Conservation (phyloP, 2,888 invertebrate genomes). For the Lepidocyrtoides sp. region DNA sequence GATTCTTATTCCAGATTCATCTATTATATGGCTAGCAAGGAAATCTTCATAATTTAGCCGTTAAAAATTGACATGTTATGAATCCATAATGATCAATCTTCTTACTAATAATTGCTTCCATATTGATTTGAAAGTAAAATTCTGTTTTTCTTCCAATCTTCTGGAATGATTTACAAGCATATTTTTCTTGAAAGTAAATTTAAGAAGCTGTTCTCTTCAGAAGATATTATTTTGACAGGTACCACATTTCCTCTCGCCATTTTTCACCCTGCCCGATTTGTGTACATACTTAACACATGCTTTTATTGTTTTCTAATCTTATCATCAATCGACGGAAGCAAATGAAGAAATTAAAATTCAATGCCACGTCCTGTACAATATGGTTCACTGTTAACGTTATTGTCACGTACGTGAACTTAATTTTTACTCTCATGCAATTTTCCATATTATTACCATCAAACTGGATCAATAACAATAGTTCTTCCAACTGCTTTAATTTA, state of each 20-base stretch:
- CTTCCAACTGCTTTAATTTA: no score
- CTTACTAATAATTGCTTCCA: not conserved
- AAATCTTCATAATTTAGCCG: not conserved
- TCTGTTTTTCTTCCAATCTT: not conserved
- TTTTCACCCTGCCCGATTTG: not conserved
- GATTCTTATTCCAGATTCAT: no score
- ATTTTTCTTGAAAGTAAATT: not conserved
- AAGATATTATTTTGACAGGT: not conserved
- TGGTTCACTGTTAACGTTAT: not conserved
- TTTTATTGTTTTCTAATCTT: no score
- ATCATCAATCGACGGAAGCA: not conserved
- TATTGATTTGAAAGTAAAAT: constrained; percentile 34
- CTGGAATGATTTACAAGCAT: not conserved
- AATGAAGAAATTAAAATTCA: not conserved
- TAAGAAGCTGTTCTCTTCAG: not conserved
- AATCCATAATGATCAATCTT: not conserved
- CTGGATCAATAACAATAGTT: no score
- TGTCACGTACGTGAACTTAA: no score
- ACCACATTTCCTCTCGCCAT: no score
- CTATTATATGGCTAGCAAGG: not conserved
- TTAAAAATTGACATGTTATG: not conserved
- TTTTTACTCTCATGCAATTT: no score
- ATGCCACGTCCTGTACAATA: not conserved
- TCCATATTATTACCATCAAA: no score
- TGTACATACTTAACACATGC: not conserved